Percentiles rank a stretch among this genome's conserved stretches.
Conservation (phyloP, 1,140 invertebrate genomes). For the Macrobrachium nipponense region DNA sequence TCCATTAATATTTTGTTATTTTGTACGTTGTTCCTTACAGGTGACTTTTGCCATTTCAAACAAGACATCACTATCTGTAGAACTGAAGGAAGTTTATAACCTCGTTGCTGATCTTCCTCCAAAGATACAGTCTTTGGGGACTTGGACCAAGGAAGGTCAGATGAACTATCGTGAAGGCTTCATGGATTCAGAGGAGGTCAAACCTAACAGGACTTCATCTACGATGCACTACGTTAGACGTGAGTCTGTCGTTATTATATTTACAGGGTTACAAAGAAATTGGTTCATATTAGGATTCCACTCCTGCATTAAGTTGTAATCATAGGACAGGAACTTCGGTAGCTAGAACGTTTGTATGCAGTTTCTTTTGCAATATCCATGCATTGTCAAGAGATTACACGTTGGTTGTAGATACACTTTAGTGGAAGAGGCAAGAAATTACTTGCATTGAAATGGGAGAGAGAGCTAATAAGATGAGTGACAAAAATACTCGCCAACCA, state of each 20-base stretch:
- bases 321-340: neutral
- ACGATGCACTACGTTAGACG: conserved; percentile 27
- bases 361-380: too few species aligned
- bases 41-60: too few species aligned
- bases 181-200: conserved; percentile 41
- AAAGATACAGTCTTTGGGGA: conserved; percentile 1
- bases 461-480: too few species aligned
- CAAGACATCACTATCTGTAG: neutral
- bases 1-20: too few species aligned
- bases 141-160: neutral
- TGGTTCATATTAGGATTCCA: neutral
- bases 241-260: neutral
- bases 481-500: too few species aligned
- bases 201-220: conserved; percentile 51
- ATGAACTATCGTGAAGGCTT: neutral
- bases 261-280: neutral
- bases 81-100: conserved; percentile 21
- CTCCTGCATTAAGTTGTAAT: neutral
- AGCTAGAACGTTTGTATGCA: too few species aligned
- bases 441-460: too few species aligned
- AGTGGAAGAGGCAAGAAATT: too few species aligned
- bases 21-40: too few species aligned
- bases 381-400: too few species aligned
- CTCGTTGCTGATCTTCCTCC: neutral
- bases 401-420: too few species aligned